These are phyloP conservation scores for Plagodis dolabraria DNA, from an alignment of 2,888 invertebrate genomes.

Conservation along the genomic window DNA sequence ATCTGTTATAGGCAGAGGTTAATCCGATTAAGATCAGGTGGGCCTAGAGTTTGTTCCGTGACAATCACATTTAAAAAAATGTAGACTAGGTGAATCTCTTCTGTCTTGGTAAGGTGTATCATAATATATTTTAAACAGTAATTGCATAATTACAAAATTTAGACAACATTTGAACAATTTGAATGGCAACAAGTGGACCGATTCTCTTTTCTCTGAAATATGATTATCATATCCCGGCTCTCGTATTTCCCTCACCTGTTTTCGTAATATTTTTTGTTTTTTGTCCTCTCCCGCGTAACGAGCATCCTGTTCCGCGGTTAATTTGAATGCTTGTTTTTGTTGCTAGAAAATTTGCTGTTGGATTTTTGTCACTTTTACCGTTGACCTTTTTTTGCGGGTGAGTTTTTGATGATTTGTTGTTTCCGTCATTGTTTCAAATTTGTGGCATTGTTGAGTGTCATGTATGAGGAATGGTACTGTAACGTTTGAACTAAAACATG, in stretches of 20 bases:
- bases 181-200: slow-evolving; percentile 61
- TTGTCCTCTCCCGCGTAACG: slow-evolving; percentile 64
- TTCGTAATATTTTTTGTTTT: slow-evolving; percentile 63
- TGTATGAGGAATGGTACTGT: slow-evolving; percentile 8
- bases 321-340: slow-evolving; percentile 76
- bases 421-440: slow-evolving; percentile 29
- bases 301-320: slow-evolving; percentile 76
- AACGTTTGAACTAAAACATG: background rate
- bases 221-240: slow-evolving; percentile 63
- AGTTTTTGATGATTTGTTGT: slow-evolving; percentile 45
- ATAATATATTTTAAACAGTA: too few relatives aligned
- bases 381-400: slow-evolving; percentile 37
- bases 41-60: too few relatives aligned
- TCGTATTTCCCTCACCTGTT: slow-evolving; percentile 65
- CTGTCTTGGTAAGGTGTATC: too few relatives aligned
- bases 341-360: slow-evolving; percentile 59
- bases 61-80: too few relatives aligned
- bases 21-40: too few relatives aligned
- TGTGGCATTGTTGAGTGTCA: slow-evolving; percentile 22
- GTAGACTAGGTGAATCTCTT: too few relatives aligned
- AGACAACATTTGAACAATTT: slow-evolving; percentile 34
- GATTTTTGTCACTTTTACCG: slow-evolving; percentile 59
- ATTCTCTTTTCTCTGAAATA: slow-evolving; percentile 58
- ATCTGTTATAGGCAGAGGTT: too few relatives aligned
- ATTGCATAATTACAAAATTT: slow-evolving; percentile 11